phyloP scores from a whole-genome alignment of 2,888 invertebrate genomes.

The Pachymerium ferrugineum region DNA sequence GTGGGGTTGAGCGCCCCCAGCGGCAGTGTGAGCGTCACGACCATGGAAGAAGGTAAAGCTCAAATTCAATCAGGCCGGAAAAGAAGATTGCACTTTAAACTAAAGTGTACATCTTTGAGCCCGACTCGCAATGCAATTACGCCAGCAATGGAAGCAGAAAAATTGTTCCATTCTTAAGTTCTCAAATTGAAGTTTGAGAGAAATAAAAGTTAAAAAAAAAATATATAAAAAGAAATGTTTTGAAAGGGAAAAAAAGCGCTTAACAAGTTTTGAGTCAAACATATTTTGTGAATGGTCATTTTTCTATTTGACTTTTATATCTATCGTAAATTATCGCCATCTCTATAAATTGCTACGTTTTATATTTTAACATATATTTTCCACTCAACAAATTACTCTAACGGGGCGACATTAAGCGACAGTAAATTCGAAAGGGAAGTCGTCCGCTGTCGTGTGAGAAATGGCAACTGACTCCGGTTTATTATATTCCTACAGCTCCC shows the following conservation, averaged over 20 bases:
- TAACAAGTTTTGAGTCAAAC: too few relatives aligned
- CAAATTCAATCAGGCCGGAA: not conserved
- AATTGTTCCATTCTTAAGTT: conserved; percentile 16
- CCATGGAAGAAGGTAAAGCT: conserved; percentile 45
- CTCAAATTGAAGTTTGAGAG: conserved; percentile 5
- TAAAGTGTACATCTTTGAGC: conserved; percentile 15
- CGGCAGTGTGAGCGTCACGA: conserved; percentile 42
- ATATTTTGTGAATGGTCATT: not conserved
- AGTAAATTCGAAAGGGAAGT: not conserved
- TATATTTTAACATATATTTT: not conserved
- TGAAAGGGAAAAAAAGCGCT: not conserved
- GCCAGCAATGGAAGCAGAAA: conserved; percentile 3
- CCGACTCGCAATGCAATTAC: conserved; percentile 14
- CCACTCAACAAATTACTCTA: not conserved
- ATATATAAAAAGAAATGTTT: not conserved
- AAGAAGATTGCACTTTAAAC: not conserved
- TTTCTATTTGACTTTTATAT: not conserved
- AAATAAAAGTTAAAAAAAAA: not conserved
- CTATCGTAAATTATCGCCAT: not conserved
- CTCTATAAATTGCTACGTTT: not conserved
- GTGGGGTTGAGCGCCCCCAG: conserved; percentile 46
- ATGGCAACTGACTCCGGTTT: too few relatives aligned
- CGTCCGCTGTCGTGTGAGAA: too few relatives aligned
- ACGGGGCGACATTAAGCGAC: not conserved
- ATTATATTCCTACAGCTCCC: conserved; percentile 42